phyloP scores from a whole-genome alignment of 2,888 invertebrate genomes.

The Gastrophysa polygoni region DNA sequence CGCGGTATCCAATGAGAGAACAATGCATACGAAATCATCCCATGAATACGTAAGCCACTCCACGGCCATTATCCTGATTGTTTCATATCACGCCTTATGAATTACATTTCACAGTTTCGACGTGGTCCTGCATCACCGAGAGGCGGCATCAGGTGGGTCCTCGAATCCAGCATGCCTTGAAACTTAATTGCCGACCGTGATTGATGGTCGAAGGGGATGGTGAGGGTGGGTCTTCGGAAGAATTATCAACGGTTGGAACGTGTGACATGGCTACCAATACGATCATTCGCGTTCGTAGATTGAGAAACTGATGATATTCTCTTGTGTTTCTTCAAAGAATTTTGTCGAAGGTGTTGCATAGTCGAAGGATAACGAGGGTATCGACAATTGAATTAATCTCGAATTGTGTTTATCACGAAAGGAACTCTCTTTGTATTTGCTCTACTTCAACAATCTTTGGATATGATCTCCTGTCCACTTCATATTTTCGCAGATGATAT shows the following conservation, averaged over 20 bases:
- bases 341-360: too few species aligned
- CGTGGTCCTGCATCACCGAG: background rate
- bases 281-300: background rate
- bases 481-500: too few species aligned
- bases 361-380: too few species aligned
- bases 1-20: background rate
- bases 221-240: constrained; percentile 4
- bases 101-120: constrained; percentile 7
- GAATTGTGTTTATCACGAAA: too few species aligned
- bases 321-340: too few species aligned
- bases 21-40: constrained; percentile 11
- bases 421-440: too few species aligned
- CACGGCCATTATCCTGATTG: constrained; percentile 12
- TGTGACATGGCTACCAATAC: background rate
- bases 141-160: constrained; percentile 18
- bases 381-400: too few species aligned
- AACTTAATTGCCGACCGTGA: constrained; percentile 24
- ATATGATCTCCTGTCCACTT: too few species aligned
- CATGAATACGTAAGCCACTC: constrained; percentile 13
- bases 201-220: constrained; percentile 12
- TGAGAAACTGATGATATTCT: too few species aligned
- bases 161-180: constrained; percentile 21
- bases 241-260: background rate
- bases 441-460: too few species aligned
- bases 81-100: constrained; percentile 15